A percentile compares a stretch with the other conserved stretches of the same genome.
phyloP scores from a whole-genome alignment of 2,797 vertebrate genomes.

The Chrosomus eos region DNA sequence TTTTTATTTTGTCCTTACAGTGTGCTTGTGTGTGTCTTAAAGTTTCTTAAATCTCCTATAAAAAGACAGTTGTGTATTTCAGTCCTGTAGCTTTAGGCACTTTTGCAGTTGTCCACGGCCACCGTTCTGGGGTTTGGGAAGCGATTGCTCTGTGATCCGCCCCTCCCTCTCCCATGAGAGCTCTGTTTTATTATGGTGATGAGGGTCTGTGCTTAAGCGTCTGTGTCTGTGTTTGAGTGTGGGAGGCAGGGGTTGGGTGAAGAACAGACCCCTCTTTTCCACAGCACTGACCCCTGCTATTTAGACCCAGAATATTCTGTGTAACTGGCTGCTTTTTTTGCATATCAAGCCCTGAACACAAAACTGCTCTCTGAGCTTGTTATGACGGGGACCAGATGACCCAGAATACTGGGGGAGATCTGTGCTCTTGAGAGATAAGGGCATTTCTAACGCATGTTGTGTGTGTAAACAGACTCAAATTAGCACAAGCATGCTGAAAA shows the following conservation, averaged over 20 bases:
- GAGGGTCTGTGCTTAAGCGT: constrained; percentile 48
- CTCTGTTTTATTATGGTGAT: constrained; percentile 61
- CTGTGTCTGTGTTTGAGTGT: constrained; percentile 30
- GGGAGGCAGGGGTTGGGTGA: constrained; percentile 23
- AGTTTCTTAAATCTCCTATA: neutral
- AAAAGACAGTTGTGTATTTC: neutral
- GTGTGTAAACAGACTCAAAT: constrained; percentile 5
- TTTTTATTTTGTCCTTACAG: neutral
- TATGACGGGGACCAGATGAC: constrained; percentile 26
- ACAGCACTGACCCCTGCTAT: constrained; percentile 31
- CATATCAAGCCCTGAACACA: neutral
- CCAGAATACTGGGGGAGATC: neutral
- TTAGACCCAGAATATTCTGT: constrained; percentile 24
- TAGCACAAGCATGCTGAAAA: neutral
- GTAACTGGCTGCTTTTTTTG: constrained; percentile 35
- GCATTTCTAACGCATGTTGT: neutral
- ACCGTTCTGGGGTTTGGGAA: constrained; percentile 21
- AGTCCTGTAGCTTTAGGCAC: neutral
- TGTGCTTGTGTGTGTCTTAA: neutral
- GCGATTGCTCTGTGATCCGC: constrained; percentile 47
- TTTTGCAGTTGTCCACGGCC: constrained; percentile 12
- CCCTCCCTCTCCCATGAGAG: constrained; percentile 55
- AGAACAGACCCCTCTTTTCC: constrained; percentile 6
- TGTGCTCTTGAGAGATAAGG: constrained; percentile 4
- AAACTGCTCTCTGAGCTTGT: constrained; percentile 19